phyloP scores from a whole-genome alignment of 2,888 invertebrate species.

The Heliconius charithonia region DNA sequence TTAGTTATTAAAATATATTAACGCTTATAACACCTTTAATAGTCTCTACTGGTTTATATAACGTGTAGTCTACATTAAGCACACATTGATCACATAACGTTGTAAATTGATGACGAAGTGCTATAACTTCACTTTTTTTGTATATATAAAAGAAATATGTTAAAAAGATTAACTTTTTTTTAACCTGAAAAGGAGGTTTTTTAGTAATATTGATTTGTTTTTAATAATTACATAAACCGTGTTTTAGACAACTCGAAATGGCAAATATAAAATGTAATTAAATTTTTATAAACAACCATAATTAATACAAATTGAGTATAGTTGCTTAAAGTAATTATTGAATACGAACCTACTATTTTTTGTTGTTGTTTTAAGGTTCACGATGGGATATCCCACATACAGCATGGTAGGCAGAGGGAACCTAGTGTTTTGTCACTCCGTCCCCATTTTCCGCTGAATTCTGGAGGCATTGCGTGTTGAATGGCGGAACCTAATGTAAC shows the following conservation, averaged over 20 bases:
- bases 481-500: too few species aligned
- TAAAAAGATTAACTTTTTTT: neutral
- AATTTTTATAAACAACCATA: neutral
- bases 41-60: constrained; percentile 2
- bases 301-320: neutral
- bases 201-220: neutral
- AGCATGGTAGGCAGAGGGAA: too few species aligned
- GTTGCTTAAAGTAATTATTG: neutral
- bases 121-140: neutral
- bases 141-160: neutral
- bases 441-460: too few species aligned
- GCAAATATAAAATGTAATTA: neutral
- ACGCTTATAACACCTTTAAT: neutral
- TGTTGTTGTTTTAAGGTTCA: too few species aligned
- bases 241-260: too few species aligned
- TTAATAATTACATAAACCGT: too few species aligned
- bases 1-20: neutral
- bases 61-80: constrained; percentile 2
- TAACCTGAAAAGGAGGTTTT: neutral
- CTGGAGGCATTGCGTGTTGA: too few species aligned
- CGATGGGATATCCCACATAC: too few species aligned
- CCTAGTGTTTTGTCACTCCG: too few species aligned
- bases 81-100: neutral
- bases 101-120: neutral
- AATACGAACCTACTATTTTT: too few species aligned